These are phyloP conservation scores for Pteromalus puparum DNA, from an alignment of 1,140 invertebrate species.

Conservation along the genomic window DNA sequence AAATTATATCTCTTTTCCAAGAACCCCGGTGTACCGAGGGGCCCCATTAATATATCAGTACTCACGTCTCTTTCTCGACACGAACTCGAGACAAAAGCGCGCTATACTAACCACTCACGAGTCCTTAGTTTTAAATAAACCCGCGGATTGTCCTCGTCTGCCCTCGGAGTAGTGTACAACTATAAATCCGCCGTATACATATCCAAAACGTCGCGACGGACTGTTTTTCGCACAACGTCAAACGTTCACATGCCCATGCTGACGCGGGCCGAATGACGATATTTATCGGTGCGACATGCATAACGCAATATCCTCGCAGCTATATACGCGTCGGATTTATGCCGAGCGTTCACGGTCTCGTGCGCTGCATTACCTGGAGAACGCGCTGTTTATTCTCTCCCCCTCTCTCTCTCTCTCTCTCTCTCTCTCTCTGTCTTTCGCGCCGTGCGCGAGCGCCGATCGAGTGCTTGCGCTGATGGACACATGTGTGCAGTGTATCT, in stretches of 20 bases:
- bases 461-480: background rate
- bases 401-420: background rate
- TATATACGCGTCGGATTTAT: background rate
- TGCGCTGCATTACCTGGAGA: background rate
- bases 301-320: conserved; percentile 12
- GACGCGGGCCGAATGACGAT: conserved; percentile 14
- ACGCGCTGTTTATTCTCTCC: background rate
- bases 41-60: conserved; percentile 6
- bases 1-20: background rate
- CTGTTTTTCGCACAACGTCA: conserved; percentile 1
- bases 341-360: background rate
- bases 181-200: background rate
- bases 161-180: background rate
- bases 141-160: too few species aligned
- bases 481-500: background rate
- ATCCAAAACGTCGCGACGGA: too few species aligned
- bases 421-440: background rate
- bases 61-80: background rate
- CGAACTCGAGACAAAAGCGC: background rate
- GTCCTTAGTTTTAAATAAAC: background rate
- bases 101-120: background rate
- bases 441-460: background rate
- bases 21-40: background rate
- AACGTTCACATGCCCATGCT: background rate
- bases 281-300: conserved; percentile 14